These are phyloP conservation scores for Eolophus roseicapilla DNA, from an alignment of 2,113 vertebrate species.

Conservation along the genomic window DNA sequence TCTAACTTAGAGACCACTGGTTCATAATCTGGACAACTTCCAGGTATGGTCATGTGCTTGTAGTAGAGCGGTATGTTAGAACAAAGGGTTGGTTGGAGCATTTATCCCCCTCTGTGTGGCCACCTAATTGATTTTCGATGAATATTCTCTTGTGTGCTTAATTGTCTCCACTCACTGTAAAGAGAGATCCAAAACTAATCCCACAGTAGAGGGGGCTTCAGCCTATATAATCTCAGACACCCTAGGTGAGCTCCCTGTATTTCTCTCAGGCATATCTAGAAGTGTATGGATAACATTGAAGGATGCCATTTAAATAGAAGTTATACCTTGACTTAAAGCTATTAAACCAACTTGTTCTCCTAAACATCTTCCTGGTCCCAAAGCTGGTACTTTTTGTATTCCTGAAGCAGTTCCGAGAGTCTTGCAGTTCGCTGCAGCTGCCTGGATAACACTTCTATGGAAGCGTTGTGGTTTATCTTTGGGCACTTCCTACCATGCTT, in stretches of 20 bases:
- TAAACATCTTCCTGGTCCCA: not conserved
- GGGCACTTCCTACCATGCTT: not conserved
- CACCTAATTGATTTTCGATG: not conserved
- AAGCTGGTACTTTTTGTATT: not conserved
- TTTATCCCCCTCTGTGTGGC: not conserved
- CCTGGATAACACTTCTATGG: not conserved
- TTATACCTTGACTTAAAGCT: not conserved
- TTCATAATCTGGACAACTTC: not conserved
- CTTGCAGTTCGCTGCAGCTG: not conserved
- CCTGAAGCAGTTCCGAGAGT: not conserved
- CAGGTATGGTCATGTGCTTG: not conserved
- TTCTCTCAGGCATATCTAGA: not conserved
- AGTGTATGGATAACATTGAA: not conserved
- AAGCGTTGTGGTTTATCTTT: not conserved
- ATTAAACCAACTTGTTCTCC: not conserved
- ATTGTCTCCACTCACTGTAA: not conserved
- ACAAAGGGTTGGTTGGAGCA: not conserved
- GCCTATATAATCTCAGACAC: not conserved
- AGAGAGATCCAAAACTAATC: not conserved
- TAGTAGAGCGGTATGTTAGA: not conserved
- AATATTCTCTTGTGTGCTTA: not conserved
- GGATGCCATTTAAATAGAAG: not conserved
- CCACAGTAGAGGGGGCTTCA: not conserved
- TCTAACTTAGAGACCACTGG: not conserved
- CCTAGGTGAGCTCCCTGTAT: not conserved